Evolutionary conservation across 2,888 invertebrate species (phyloP), one percentile per base, ranked within the genome.

Genomic region (Kuschelorhynchus macadamiae): DNA sequence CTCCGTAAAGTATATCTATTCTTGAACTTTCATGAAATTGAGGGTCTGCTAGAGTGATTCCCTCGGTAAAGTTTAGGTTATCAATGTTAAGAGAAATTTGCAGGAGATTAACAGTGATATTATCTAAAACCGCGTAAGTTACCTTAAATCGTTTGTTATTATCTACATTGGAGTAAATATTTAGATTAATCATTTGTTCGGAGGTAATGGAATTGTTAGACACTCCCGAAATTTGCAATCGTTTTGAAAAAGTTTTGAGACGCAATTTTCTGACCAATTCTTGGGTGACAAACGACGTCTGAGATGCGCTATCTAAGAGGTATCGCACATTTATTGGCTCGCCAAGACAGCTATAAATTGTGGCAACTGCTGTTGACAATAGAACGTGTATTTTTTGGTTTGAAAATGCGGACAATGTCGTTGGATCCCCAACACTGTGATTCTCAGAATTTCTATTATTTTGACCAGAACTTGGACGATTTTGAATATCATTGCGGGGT

Each of bases 1-100:
- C 16, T 1, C 71, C 64, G 12, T 50, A 32, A 7, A 64, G 49
- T 5, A 67, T 18, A 14, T 67, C 64, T 18, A 67, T 57, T 21
- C 63, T 21, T 9, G 50, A 44, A 9, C 64, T 67, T 1, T n/a
- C 33, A 12, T 9, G 20, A 41, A 59, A 70, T 1, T 25, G 17
- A 17, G 57, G 36, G 36, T 70, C 67, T 1, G 67, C 70, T 1
- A 42, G 42, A 2, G 17, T 42, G 3, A 42, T 16, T 3, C 16
- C 17, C 3, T 14, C 11, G 1, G 42, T 8, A 14, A 42, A 14
- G 8, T 42, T 42, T 14, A 42, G 11, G 16, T 3, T 5, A 17
- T 16, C 16, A 14, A 11, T 14, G 11, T 42, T 17, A 5, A 42
- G 3, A 5, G 3, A 14, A 11, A 42, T 4, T 14, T 16, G 8